Evolutionary conservation across 2,797 vertebrate species (phyloP).

Genomic region (Kryptopterus vitreolus): DNA sequence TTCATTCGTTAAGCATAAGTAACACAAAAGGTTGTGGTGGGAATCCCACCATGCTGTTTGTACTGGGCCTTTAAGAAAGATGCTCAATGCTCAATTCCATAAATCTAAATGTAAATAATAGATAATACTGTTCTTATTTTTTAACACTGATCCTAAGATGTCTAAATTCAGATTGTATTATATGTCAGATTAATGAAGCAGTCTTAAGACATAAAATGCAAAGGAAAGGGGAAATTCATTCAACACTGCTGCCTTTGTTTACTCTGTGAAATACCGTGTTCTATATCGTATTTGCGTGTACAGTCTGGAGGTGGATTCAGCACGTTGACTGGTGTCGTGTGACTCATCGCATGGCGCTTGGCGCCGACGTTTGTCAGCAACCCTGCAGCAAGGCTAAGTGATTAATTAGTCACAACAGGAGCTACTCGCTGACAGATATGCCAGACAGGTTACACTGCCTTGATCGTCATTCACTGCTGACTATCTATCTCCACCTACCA

Average conservation of each 20-base stretch:
- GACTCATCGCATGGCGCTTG: slow-evolving; percentile 45
- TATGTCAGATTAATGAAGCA: slow-evolving; percentile 16
- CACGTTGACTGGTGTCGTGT: slow-evolving; percentile 51
- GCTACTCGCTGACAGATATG: slow-evolving; percentile 57
- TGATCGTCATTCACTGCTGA: slow-evolving; percentile 54
- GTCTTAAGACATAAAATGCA: slow-evolving; percentile 2
- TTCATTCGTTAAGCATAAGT: too few species aligned
- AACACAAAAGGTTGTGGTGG: too few species aligned
- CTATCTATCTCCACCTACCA: slow-evolving; percentile 55
- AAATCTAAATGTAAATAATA: too few species aligned
- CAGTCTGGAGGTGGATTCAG: slow-evolving; percentile 45
- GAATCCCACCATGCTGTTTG: too few species aligned
- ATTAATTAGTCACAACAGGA: slow-evolving; percentile 69
- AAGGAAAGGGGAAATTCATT: slow-evolving; percentile 1
- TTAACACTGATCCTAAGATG: neutral
- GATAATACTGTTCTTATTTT: too few species aligned
- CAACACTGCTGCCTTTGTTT: slow-evolving; percentile 39
- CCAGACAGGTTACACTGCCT: slow-evolving; percentile 60
- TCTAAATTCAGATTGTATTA: slow-evolving; percentile 1
- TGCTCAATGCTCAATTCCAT: too few species aligned
- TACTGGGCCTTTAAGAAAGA: too few species aligned
- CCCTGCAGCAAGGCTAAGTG: slow-evolving; percentile 64
- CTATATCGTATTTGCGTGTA: slow-evolving; percentile 20
- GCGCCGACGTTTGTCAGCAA: slow-evolving; percentile 55
- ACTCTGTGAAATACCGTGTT: slow-evolving; percentile 20